A percentile compares a stretch with the other conserved stretches of the same genome.
Evolutionary conservation across 2,797 vertebrate species (phyloP).

Genomic region (Myotis planiceps): DNA sequence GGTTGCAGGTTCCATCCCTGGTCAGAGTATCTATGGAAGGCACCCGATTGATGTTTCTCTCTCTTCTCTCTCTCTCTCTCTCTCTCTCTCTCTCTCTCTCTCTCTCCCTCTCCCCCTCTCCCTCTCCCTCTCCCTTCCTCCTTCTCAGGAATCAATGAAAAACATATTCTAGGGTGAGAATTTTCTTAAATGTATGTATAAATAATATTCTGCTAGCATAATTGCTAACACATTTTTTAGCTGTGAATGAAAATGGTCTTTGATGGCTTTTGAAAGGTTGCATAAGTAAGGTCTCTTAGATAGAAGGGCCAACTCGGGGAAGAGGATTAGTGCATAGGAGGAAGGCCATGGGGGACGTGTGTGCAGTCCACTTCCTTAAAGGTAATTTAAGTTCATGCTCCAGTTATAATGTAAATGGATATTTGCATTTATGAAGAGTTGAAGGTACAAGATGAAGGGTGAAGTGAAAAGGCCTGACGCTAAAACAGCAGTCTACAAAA

Average conservation of each 20-base stretch:
- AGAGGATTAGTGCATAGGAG: not conserved
- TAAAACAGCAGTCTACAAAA: not conserved
- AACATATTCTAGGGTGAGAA: not conserved
- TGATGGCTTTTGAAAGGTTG: not conserved
- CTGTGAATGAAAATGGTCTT: not conserved
- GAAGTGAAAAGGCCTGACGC: not conserved
- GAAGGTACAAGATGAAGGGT: not conserved
- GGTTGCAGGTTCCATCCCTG: not conserved
- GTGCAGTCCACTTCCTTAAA: not conserved
- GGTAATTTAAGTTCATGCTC: not conserved
- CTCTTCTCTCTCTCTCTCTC: not conserved
- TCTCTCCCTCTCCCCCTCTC: too few species aligned
- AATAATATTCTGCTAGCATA: not conserved
- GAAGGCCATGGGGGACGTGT: not conserved
- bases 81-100: not conserved
- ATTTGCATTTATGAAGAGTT: not conserved
- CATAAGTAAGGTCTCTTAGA: not conserved
- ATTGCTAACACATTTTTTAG: not conserved
- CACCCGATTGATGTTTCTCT: not conserved
- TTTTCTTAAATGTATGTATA: not conserved
- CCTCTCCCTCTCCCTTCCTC: not conserved
- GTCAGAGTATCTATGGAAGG: not conserved
- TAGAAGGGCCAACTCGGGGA: not conserved
- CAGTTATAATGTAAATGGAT: not conserved
- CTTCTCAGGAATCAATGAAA: not conserved